Evolutionary conservation across 2,888 invertebrate species (phyloP).

Genomic region (Emmelina monodactyla): DNA sequence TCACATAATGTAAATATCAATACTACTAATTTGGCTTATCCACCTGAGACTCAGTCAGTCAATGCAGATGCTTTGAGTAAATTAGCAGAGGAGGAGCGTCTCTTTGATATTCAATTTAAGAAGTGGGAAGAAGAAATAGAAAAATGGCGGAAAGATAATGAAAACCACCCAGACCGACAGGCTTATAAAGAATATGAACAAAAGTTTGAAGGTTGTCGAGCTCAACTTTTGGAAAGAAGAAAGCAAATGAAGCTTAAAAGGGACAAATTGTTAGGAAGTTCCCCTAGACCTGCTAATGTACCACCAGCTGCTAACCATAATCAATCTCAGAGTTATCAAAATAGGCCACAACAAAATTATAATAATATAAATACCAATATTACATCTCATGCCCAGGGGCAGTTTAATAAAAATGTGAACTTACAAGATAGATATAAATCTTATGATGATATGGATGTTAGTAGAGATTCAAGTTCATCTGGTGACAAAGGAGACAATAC

Average conservation of each 20-base stretch:
- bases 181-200: conserved; percentile 86
- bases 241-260: conserved; percentile 81
- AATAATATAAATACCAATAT: conserved; percentile 18
- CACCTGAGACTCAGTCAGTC: conserved; percentile 17
- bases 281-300: conserved; percentile 21
- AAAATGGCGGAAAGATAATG: conserved; percentile 90
- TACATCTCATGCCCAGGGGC: too few relatives aligned
- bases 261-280: conserved; percentile 27
- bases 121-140: conserved; percentile 93
- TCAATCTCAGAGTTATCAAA: conserved; percentile 18
- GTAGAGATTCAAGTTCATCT: conserved; percentile 17
- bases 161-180: conserved; percentile 89
- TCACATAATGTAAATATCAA: background rate
- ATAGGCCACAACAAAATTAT: conserved; percentile 19
- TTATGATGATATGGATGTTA: conserved; percentile 20
- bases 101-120: conserved; percentile 87
- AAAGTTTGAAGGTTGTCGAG: conserved; percentile 86
- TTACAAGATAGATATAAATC: conserved; percentile 32
- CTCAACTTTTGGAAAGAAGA: conserved; percentile 79
- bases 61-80: conserved; percentile 46
- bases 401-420: conserved; percentile 22
- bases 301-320: conserved; percentile 20
- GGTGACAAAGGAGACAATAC: conserved; percentile 20
- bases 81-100: conserved; percentile 75
- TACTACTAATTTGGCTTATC: background rate